Base-by-base conservation (phyloP, 1,140 invertebrate genomes). In the Polypedilum vanderplanki region DNA sequence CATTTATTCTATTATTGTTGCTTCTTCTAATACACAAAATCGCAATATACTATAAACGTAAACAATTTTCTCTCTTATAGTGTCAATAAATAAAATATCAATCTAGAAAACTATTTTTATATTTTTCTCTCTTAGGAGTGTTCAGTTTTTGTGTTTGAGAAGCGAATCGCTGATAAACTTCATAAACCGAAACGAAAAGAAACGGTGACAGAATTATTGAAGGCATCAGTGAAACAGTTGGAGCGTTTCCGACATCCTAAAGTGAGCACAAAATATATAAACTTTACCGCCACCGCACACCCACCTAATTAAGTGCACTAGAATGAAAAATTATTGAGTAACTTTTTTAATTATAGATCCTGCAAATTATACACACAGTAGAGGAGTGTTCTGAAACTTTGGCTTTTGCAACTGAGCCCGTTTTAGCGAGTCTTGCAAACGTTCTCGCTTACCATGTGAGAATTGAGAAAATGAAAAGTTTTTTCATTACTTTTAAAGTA, bases 141-240 rank as follows among this genome's bases (percentile, higher is more conserved):
- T 73, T 97, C 96, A 0, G 90, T 98, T 76, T 98, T 98, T 84
- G 86, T 98, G 40, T 98, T 98, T 82, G 96, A 98, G 81, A 98
- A 98, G 81, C 89, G 92, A 76, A 89, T 90, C 17, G 95, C 94
- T 0, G 96, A 98, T 80, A 98, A 98, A 82, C 85, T 98, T 67
- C 93, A 96, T 85, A 98, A 97, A 80, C 95, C 95, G 3, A 94
- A 95, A 78, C 87, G 94, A 65, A 94, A 96, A 80, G 95, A 98
- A 80, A 92, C 89, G 5, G 93, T 98, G 64, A 91, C 95, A 0
- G 96, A 98, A 81, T 89, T 95, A 65, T 84, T 98, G n/a, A 86
- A 93, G 40, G 88, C 87, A 76, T 93, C 93, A 73, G 89, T 97
- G 0, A 85, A 88, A 18, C 90, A 93, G 79, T 85, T 98, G 79